phyloP scores from a whole-genome alignment of 2,888 invertebrate species.

The Dynastes tityus region DNA sequence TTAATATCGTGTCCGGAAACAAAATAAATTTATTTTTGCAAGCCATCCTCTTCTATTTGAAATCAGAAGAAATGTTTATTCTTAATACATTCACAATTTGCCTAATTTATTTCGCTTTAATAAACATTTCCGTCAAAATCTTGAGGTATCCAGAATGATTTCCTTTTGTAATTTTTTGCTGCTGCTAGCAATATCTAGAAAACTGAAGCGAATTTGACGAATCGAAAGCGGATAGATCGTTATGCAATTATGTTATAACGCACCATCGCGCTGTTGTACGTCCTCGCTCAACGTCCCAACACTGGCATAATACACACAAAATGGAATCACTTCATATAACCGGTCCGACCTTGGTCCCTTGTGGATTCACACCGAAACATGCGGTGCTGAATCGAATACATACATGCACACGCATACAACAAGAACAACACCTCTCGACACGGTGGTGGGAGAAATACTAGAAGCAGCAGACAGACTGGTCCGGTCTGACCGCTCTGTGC shows the following conservation, averaged over 20 bases:
- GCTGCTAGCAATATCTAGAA: no score
- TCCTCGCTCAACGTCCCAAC: slow-evolving; percentile 8
- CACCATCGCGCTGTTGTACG: background rate
- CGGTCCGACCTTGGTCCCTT: slow-evolving; percentile 37
- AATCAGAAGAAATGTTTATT: no score
- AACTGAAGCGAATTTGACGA: background rate
- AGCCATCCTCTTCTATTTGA: no score
- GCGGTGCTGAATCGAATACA: slow-evolving; percentile 11
- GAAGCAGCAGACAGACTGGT: slow-evolving; percentile 13
- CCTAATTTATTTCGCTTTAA: no score
- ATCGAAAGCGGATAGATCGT: background rate
- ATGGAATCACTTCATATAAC: slow-evolving; percentile 20
- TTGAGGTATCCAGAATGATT: no score
- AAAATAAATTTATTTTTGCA: no score
- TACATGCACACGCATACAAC: background rate
- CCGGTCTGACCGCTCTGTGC: slow-evolving; percentile 35
- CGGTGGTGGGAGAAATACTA: slow-evolving; percentile 1
- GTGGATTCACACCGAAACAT: slow-evolving; percentile 27
- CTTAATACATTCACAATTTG: no score
- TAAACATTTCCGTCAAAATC: no score
- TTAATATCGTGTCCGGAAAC: no score
- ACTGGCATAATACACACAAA: background rate
- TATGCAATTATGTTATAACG: background rate
- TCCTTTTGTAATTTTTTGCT: no score
- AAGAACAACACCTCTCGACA: background rate